phyloP scores from a whole-genome alignment of 2,888 invertebrate genomes.

The Stramonita haemastoma region DNA sequence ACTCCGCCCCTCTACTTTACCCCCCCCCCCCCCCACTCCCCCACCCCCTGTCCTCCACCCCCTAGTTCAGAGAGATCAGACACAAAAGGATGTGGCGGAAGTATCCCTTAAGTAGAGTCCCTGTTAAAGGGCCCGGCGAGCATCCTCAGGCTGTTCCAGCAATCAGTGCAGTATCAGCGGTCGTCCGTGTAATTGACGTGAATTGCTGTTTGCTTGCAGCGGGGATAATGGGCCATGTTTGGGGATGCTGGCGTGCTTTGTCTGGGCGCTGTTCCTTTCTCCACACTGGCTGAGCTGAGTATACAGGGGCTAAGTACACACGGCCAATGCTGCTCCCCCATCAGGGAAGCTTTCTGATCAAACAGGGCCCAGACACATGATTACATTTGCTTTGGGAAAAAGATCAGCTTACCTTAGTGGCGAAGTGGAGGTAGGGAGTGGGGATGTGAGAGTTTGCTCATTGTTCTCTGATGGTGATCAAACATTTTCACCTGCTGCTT shows the following conservation, averaged over 20 bases:
- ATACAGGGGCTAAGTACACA: constrained; percentile 23
- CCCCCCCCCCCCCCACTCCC: neutral
- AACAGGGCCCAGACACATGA: constrained; percentile 23
- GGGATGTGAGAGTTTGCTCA: too few relatives aligned
- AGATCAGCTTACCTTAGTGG: neutral
- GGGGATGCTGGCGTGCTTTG: constrained; percentile 38
- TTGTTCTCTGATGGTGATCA: too few relatives aligned
- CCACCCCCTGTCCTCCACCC: neutral
- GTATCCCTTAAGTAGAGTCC: constrained; percentile 45
- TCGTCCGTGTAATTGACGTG: constrained; percentile 45
- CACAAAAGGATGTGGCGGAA: constrained; percentile 42
- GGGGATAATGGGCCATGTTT: constrained; percentile 37
- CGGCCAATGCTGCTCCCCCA: neutral
- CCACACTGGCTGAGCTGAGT: neutral
- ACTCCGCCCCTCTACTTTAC: neutral
- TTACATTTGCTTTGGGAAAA: neutral
- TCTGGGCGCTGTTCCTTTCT: constrained; percentile 16
- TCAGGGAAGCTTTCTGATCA: constrained; percentile 25
- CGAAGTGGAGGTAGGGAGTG: neutral
- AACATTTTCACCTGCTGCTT: neutral
- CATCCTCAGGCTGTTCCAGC: constrained; percentile 43
- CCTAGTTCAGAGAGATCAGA: constrained; percentile 23
- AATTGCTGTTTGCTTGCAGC: constrained; percentile 44
- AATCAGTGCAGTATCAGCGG: constrained; percentile 45
- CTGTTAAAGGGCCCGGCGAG: constrained; percentile 44